These are phyloP conservation scores for Hippocampus abdominalis DNA, from an alignment of 2,113 vertebrate species.

Conservation along the genomic window DNA sequence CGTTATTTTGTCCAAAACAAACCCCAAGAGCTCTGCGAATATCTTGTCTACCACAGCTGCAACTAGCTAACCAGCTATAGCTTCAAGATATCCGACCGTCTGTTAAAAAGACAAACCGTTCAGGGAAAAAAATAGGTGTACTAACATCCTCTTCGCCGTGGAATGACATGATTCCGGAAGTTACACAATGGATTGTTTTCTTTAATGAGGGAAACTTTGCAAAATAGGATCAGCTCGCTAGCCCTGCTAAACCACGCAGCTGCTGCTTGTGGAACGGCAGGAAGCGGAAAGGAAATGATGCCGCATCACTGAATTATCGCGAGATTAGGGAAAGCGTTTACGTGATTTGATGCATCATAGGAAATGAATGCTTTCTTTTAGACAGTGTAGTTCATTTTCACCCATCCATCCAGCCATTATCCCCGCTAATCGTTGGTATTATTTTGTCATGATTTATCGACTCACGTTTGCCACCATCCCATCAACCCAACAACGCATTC, in stretches of 20 bases:
- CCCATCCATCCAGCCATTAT: neutral
- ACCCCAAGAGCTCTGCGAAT: neutral
- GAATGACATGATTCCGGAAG: conserved; percentile 55
- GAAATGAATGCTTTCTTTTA: conserved; percentile 21
- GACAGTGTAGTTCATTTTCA: neutral
- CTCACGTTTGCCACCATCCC: neutral
- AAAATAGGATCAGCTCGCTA: conserved; percentile 1
- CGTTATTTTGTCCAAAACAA: neutral
- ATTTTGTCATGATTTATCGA: neutral
- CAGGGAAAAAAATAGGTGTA: neutral
- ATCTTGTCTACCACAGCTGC: neutral
- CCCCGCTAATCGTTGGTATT: neutral
- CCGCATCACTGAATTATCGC: neutral
- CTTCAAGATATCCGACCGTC: neutral
- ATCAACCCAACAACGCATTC: too few relatives aligned
- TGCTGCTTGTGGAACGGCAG: conserved; percentile 12
- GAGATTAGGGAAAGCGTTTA: neutral
- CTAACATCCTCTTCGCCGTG: conserved; percentile 63
- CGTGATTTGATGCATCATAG: conserved; percentile 39
- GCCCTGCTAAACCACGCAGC: conserved; percentile 57
- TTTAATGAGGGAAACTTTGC: neutral
- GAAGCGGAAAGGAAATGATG: conserved; percentile 36
- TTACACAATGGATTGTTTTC: neutral
- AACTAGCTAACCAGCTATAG: neutral
- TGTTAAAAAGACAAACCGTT: neutral